Base-by-base conservation (phyloP, 1,140 invertebrate species). In the Danaus plexippus region DNA sequence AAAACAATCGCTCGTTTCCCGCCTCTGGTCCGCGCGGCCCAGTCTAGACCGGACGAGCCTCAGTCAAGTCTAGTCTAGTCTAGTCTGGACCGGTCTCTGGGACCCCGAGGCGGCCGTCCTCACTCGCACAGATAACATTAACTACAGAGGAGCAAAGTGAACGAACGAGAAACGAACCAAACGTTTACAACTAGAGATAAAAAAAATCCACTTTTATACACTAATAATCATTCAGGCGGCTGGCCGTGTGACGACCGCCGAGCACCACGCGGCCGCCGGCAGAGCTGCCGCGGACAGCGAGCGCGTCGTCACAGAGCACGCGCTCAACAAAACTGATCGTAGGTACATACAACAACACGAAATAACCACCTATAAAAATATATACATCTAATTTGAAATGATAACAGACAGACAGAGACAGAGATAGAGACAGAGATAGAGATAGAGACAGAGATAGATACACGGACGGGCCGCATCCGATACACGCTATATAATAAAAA, bases 351-450 rank as follows among this genome's bases (percentile, higher is more conserved):
- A 75, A 75, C 73, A 73, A 70, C 64, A 71, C 22, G 70, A 73
- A 73, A 75, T 57, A 73, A 85, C 78, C 71, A 66, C 72, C 76
- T 85, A 85, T 83, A 85, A 85, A 85, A 83, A 85, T 85, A 85
- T 84, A 84, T 80, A 83, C 76, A 77, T 85, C 73, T 81, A 80
- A 80, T 82, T 80, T 85, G 68, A 82, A 85, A 81, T 77, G 62
- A 73, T 73, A 76, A 32, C 43, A 32, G 54, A 42, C 44, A 61
- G 53, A 42, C 13, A 32, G 58, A 62, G 61, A 52, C 40, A 11
- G n/a, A 51, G 49, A 42, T 4, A 9, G 43, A 51, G 15, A 1
- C 15, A 11, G n/a, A 51, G 49, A 42, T 4, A 9, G 43, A 51
- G 15, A 1, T 3, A 11, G n/a, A 51, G 49, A 42, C 9, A 9